Evolutionary conservation across 1,140 invertebrate genomes (phyloP).

Genomic region (Atta texana): DNA sequence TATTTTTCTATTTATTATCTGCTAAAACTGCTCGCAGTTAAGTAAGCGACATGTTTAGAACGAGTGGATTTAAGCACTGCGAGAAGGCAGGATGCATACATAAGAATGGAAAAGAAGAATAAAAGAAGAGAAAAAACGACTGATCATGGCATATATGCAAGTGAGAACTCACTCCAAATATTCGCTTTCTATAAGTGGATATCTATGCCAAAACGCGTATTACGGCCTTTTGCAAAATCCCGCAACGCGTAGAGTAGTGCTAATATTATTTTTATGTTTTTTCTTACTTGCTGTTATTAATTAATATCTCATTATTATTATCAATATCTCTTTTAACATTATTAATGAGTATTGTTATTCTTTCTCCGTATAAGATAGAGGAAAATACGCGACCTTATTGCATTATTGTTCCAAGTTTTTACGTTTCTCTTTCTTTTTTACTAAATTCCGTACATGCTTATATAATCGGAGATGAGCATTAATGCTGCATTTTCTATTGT

Average conservation of each 20-base stretch:
- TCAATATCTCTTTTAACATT: conserved; percentile 49
- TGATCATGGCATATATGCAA: conserved; percentile 8
- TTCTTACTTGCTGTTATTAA: conserved; percentile 62
- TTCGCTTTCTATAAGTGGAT: conserved; percentile 52
- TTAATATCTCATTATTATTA: background rate
- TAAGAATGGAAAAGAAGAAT: background rate
- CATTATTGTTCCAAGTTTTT: conserved; percentile 47
- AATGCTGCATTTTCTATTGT: conserved; percentile 30
- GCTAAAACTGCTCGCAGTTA: conserved; percentile 49
- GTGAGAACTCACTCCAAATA: conserved; percentile 33
- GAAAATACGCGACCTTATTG: conserved; percentile 25
- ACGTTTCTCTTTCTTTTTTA: background rate
- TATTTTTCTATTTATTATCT: conserved; percentile 69
- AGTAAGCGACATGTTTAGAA: conserved; percentile 62
- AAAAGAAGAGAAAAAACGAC: conserved; percentile 11
- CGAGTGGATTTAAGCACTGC: conserved; percentile 23
- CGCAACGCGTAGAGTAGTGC: conserved; percentile 13
- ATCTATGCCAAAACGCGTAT: conserved; percentile 46
- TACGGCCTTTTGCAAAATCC: conserved; percentile 38
- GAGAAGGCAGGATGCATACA: background rate
- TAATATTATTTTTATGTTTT: conserved; percentile 62
- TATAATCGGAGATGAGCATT: conserved; percentile 21
- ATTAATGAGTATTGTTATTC: conserved; percentile 71
- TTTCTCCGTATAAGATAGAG: conserved; percentile 22
- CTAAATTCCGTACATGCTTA: conserved; percentile 20